These are phyloP conservation scores for Spodoptera litura DNA, from an alignment of 1,140 invertebrate species.

Conservation along the genomic window DNA sequence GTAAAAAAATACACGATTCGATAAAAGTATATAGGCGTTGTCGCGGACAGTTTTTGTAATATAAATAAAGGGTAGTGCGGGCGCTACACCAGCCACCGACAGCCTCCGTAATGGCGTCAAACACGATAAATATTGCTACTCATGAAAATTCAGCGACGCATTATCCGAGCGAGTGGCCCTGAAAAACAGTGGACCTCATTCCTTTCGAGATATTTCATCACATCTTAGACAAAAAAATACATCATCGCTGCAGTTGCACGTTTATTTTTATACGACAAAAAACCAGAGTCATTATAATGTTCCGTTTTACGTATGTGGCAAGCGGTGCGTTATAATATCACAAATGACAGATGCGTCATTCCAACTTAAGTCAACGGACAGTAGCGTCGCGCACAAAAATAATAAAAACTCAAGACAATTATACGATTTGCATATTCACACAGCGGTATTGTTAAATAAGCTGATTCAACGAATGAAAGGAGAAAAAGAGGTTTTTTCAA, in stretches of 20 bases:
- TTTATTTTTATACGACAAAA: constrained; percentile 57
- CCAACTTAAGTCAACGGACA: constrained; percentile 55
- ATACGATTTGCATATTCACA: constrained; percentile 80
- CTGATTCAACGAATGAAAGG: constrained; percentile 67
- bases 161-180: constrained; percentile 55
- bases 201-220: constrained; percentile 64
- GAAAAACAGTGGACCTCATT: constrained; percentile 62
- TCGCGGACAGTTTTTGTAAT: constrained; percentile 75
- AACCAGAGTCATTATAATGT: constrained; percentile 64
- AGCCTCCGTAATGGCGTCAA: constrained; percentile 68
- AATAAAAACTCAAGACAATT: constrained; percentile 69
- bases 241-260: constrained; percentile 50
- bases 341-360: constrained; percentile 81
- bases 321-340: constrained; percentile 75
- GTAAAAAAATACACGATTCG: constrained; percentile 78
- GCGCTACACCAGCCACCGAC: constrained; percentile 62
- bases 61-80: constrained; percentile 74
- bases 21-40: constrained; percentile 76
- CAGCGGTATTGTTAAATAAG: constrained; percentile 69
- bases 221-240: constrained; percentile 62
- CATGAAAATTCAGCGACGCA: constrained; percentile 80
- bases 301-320: constrained; percentile 62
- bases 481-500: constrained; percentile 57
- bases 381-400: constrained; percentile 49
- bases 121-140: constrained; percentile 76